Evolutionary conservation across 2,888 invertebrate species (phyloP), one percentile per base, ranked within the genome.

Genomic region (Zonitis immaculata): DNA sequence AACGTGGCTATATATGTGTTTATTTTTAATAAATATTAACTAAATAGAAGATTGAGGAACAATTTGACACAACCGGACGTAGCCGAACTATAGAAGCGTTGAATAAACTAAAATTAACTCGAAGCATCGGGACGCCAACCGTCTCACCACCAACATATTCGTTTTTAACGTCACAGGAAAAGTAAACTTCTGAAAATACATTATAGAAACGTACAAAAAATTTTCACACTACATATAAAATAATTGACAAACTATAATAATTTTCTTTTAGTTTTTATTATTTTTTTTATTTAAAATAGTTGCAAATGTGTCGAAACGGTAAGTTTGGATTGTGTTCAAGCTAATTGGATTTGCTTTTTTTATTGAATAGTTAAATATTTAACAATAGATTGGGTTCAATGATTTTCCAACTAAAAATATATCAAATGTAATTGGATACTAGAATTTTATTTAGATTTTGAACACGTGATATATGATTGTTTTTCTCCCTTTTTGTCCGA

Each of bases 51-150:
- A 62, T 65, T 61, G 56, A 63, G 64, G 59, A 65, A 58, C 59
- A 67, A 69, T 69, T 69, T 70, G 69, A 71, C 70, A 71, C 70
- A 70, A 69, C 67, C 72, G 72, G 70, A 71, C 71, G 70, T 63
- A 69, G 67, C 71, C 71, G 70, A 73, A 69, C 69, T 65, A 39
- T 39, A n/a, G 18, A 20, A 39, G 56, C 51, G 58, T 39, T 20
- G 39, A 20, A 39, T 39, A 20, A 64, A 68, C 71, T 71, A 72
- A 71, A 67, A 65, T 71, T 71, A 71, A 70, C 71, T 65, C 64
- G 9, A 58, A 58, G 66, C 67, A 66, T 64, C 66, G 65, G 59
- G 65, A 62, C 61, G 63, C 54, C 52, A 50, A 54, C 35, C 56
- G 61, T 57, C 53, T 62, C 59, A 50, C 52, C 18, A 47, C 32